Conservation (phyloP, 1,140 invertebrate species). For the Littorina saxatilis region DNA sequence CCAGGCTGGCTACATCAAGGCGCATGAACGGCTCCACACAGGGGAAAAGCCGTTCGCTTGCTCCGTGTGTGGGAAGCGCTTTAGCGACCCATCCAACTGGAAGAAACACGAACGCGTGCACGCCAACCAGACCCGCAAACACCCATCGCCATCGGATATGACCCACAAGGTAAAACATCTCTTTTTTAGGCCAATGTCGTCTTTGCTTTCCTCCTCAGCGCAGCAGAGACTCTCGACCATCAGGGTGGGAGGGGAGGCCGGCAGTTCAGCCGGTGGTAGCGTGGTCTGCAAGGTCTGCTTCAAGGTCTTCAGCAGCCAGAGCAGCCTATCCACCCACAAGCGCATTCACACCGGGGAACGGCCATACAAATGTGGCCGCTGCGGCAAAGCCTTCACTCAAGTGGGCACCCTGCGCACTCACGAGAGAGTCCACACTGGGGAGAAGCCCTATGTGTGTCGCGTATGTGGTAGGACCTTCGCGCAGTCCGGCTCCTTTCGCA, state of each 20-base stretch:
- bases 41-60: slow-evolving; percentile 73
- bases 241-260: background rate
- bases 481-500: slow-evolving; percentile 64
- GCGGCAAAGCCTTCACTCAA: slow-evolving; percentile 66
- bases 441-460: slow-evolving; percentile 66
- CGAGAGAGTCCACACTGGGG: slow-evolving; percentile 65
- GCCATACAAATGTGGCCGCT: slow-evolving; percentile 61
- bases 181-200: slow-evolving; percentile 41
- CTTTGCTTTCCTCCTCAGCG: slow-evolving; percentile 42
- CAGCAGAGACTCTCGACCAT: slow-evolving; percentile 40
- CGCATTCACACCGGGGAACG: slow-evolving; percentile 67
- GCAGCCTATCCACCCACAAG: slow-evolving; percentile 62
- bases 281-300: slow-evolving; percentile 64
- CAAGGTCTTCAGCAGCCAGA: slow-evolving; percentile 63
- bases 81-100: slow-evolving; percentile 74
- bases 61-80: slow-evolving; percentile 74
- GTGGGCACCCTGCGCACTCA: slow-evolving; percentile 66
- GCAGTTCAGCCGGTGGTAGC: slow-evolving; percentile 25
- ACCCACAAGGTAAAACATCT: slow-evolving; percentile 40
- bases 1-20: slow-evolving; percentile 67
- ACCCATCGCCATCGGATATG: slow-evolving; percentile 22
- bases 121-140: slow-evolving; percentile 70
- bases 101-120: slow-evolving; percentile 76
- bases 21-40: slow-evolving; percentile 84
- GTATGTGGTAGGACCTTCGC: slow-evolving; percentile 66